Base-by-base conservation (phyloP, 2,797 vertebrate species). In the Parauchenoglanis ngamensis region DNA sequence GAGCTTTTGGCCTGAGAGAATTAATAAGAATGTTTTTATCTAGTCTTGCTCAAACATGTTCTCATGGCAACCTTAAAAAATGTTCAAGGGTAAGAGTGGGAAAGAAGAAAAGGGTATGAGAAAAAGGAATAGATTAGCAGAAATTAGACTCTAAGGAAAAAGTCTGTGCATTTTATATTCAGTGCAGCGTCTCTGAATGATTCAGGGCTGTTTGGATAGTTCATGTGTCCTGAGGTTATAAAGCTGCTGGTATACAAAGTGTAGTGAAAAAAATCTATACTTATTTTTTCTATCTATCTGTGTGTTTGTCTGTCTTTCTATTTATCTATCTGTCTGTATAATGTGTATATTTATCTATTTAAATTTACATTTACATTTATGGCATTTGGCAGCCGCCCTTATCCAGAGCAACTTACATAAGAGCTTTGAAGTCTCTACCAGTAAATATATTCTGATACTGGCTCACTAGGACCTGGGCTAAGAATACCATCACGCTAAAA, bases 71-170 rank as follows among this genome's bases (percentile, higher is more conserved):
- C 75, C 35, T 76, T 67, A 77, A 52, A 67, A 31, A n/a, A 52
- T 83, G 61, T 52, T 83, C 25, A 83, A 81, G 59, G 79, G 6
- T n/a, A n/a, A 31, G 17, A 54, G 61, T 83, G 15, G 17, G 44
- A 49, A 83, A 67, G 59, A 65, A 52, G n/a, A 52, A 83, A 67
- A 52, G n/a, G 57, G 23, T 67, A 52, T 52, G 63, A 67, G 44
- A 31, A 67, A 82, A 83, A 67, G 15, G 25, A 52, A 67, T 61
- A 80, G 56, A 80, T 80, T 80, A 80, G 78, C 11, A 59, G 78
- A 61, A 79, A 80, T 80, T 44, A 80, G 21, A 52, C n/a, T 83
- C 80, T 67, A 17, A 49, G 59, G 59, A 67, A 67, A 65, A 82
- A 65, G 4, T 4, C 21, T 40, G 44, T 0, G 7, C 40, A 49